Evolutionary conservation across 2,888 invertebrate species (phyloP), one percentile per base, ranked within the genome.

Genomic region (Thymelicus sylvestris): DNA sequence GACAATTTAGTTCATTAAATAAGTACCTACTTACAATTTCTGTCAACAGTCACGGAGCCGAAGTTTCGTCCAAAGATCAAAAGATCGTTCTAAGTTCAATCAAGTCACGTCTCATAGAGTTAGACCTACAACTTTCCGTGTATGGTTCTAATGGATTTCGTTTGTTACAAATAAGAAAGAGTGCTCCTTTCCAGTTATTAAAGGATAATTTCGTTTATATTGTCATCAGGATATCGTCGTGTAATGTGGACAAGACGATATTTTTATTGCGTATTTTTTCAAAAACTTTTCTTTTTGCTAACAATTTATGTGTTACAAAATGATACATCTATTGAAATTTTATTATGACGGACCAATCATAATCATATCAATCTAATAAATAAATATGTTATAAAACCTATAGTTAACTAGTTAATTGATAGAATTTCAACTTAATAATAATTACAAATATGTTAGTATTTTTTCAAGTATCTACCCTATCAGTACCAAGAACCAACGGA

Each of bases 201-300:
- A 83, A 86, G 84, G 82, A 89, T 87, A 87, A 90, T 92, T 91
- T 91, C 87, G 84, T 85, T 85, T 79, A 85, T 86, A 90, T 89
- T 91, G 91, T 91, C 88, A 82, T 85, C 80, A 78, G 59, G 38
- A n/a, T 52, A 62, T 7, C 72, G 57, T 19, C 60, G 57, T 63
- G 47, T 77, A 73, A 15, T 67, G 62, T 79, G 79, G 80, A 80
- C 64, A 74, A 39, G 7, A 6, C n/a, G 24, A 31, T 24, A 67
- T 47, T 60, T 41, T 60, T 41, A 10, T 12, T 12, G 0, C 12
- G 31, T 12, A 7, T 12, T 15, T 8, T 48, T 6, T 13, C 47
- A 47, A 5, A 47, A 5, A 6, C 13, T n/a, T 10, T n/a, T 10
- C 0, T 13, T 47, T 13, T 31, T 31, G 31, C 31, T 31, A 5